phyloP scores from a whole-genome alignment of 2,113 vertebrate genomes.

The Caloenas nicobarica region DNA sequence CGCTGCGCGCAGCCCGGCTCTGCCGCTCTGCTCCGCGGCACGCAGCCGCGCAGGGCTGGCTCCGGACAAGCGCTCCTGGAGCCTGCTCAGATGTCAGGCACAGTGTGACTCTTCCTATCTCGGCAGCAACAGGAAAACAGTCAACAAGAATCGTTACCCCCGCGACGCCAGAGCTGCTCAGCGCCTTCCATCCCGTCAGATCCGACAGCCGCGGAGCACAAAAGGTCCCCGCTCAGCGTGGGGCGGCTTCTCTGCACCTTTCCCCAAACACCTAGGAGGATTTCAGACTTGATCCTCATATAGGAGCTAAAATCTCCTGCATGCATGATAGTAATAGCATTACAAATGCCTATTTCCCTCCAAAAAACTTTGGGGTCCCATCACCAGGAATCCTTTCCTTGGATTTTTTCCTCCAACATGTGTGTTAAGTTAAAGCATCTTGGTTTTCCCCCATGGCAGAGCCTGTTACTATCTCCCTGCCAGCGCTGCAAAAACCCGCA shows the following conservation, averaged over 20 bases:
- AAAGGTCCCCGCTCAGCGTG: slow-evolving; percentile 11
- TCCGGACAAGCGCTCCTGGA: not conserved
- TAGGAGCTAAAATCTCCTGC: not conserved
- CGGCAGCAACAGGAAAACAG: slow-evolving; percentile 21
- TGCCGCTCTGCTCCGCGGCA: too few relatives aligned
- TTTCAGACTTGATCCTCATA: not conserved
- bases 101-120: not conserved
- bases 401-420: not conserved
- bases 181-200: not conserved
- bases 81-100: not conserved
- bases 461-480: not conserved
- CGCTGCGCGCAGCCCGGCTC: too few relatives aligned
- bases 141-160: slow-evolving; percentile 8
- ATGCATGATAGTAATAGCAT: not conserved
- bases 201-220: not conserved
- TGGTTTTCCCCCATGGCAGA: not conserved
- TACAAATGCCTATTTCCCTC: not conserved
- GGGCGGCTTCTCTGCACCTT: not conserved
- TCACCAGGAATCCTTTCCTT: not conserved
- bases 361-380: not conserved
- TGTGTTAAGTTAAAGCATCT: not conserved
- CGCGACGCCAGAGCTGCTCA: not conserved
- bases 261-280: not conserved
- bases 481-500: not conserved
- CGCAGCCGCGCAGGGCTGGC: not conserved